Evolutionary conservation across 2,797 vertebrate species (phyloP).

Genomic region (Chelon labrosus): DNA sequence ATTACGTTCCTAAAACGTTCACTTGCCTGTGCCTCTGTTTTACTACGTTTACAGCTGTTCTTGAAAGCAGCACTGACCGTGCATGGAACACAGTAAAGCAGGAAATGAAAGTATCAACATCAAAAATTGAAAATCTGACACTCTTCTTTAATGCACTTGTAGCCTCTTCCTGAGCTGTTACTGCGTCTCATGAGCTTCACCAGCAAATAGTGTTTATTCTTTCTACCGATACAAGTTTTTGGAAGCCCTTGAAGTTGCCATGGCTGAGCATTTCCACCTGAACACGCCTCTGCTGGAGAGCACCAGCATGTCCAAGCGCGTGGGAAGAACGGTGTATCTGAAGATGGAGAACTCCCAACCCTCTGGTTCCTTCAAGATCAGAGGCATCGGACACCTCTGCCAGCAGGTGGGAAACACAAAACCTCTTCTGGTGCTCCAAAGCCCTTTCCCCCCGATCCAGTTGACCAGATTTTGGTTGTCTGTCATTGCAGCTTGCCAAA

Average conservation of each 20-base stretch:
- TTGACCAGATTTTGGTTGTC: neutral
- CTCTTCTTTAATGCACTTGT: no score
- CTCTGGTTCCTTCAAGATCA: slow-evolving; percentile 94
- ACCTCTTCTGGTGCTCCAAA: fast-evolving
- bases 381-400: slow-evolving; percentile 91
- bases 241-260: slow-evolving; percentile 35
- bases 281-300: slow-evolving; percentile 91
- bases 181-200: no score
- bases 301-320: slow-evolving; percentile 82
- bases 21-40: neutral
- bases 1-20: no score
- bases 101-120: no score
- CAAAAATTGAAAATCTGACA: no score
- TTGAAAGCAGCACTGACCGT: neutral
- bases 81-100: no score
- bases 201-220: no score
- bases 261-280: slow-evolving; percentile 85
- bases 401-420: slow-evolving; percentile 85
- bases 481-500: slow-evolving; percentile 70
- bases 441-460: no score
- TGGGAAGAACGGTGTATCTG: slow-evolving; percentile 86
- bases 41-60: no score
- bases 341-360: slow-evolving; percentile 95
- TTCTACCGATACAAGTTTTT: neutral
- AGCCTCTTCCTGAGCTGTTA: no score